These are phyloP conservation scores for Scaptomyza caliginosa DNA, from an alignment of 2,888 invertebrate genomes.

Conservation along the genomic window DNA sequence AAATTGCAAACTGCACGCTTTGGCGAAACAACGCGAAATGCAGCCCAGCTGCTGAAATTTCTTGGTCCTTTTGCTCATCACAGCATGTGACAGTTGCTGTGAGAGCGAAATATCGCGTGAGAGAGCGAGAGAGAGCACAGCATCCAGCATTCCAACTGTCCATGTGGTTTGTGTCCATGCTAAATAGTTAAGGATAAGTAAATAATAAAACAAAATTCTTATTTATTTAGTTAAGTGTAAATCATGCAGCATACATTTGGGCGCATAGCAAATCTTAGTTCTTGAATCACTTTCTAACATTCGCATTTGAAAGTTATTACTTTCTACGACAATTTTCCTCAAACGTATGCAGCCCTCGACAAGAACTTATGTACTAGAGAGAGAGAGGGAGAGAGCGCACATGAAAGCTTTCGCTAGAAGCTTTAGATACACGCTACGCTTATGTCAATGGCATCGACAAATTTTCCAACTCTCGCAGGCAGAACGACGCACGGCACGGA, in stretches of 20 bases:
- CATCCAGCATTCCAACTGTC: constrained; percentile 22
- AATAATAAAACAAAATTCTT: background rate
- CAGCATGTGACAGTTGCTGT: constrained; percentile 43
- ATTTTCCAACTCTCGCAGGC: constrained; percentile 71
- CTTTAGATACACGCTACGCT: constrained; percentile 48
- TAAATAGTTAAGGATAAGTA: background rate
- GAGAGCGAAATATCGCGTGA: background rate
- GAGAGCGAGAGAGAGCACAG: constrained; percentile 26
- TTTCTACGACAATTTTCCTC: constrained; percentile 32
- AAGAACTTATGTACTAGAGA: constrained; percentile 31
- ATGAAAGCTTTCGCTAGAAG: constrained; percentile 38
- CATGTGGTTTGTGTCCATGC: constrained; percentile 31
- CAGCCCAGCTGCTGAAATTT: constrained; percentile 72
- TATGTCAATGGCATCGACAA: constrained; percentile 38
- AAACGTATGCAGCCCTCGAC: constrained; percentile 56
- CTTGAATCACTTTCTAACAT: constrained; percentile 16
- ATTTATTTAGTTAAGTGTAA: no score
- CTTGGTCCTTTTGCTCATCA: constrained; percentile 50
- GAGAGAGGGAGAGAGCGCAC: background rate
- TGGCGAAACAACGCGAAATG: constrained; percentile 76
- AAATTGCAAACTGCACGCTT: constrained; percentile 68
- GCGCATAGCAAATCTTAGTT: background rate
- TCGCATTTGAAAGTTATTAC: background rate
- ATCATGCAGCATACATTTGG: background rate
- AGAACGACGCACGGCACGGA: constrained; percentile 72